Conservation (phyloP, 2,113 vertebrate species). For the Dryoscopus gambensis region DNA sequence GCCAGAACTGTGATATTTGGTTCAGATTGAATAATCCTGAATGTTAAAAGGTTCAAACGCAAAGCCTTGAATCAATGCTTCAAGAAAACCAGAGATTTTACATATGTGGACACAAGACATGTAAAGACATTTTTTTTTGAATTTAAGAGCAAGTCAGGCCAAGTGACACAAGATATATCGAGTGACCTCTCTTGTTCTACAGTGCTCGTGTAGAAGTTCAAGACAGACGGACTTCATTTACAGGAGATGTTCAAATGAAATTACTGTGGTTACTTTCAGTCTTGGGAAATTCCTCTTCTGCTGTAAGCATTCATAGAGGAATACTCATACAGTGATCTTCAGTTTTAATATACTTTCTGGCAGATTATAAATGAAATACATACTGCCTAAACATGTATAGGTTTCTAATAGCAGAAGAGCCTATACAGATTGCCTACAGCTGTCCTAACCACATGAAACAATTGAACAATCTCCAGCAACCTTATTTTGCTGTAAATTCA, state of each 20-base stretch:
- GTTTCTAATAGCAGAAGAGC: conserved; percentile 47
- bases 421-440: conserved; percentile 69
- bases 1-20: not conserved
- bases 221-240: not conserved
- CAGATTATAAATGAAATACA: conserved; percentile 63
- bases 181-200: not conserved
- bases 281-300: conserved; percentile 31
- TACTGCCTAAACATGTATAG: conserved; percentile 56
- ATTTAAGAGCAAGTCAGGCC: not conserved
- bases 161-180: not conserved
- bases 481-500: conserved; percentile 54
- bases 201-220: not conserved
- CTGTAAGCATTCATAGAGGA: conserved; percentile 31
- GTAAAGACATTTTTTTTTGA: not conserved
- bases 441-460: conserved; percentile 73
- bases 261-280: conserved; percentile 18
- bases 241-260: conserved; percentile 5
- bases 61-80: not conserved
- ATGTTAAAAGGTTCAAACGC: not conserved
- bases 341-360: conserved; percentile 62
- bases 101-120: not conserved
- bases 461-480: conserved; percentile 47
- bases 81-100: not conserved
- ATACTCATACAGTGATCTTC: conserved; percentile 35
- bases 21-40: not conserved